phyloP scores from a whole-genome alignment of 2,113 vertebrate genomes.

The Athene noctua region DNA sequence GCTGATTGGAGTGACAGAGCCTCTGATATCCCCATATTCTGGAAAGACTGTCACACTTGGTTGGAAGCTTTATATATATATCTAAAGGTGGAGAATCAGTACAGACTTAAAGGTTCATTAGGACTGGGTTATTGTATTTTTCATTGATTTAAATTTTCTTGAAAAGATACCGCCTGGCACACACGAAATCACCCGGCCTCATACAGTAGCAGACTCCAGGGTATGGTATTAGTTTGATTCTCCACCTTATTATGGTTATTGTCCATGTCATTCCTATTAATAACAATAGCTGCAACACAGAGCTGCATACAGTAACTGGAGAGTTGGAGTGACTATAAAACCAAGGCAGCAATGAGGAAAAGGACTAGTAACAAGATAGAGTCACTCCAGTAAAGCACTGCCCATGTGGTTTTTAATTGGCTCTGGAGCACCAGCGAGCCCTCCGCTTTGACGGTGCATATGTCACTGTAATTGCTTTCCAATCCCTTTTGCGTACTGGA shows the following conservation, averaged over 20 bases:
- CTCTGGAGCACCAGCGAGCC: background rate
- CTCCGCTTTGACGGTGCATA: background rate
- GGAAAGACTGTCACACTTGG: background rate
- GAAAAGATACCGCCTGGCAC: background rate
- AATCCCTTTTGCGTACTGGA: background rate
- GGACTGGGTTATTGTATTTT: background rate
- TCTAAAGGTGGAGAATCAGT: background rate
- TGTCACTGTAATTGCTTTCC: background rate
- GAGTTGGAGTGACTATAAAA: background rate
- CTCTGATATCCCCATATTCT: background rate
- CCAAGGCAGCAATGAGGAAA: background rate
- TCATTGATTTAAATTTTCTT: background rate
- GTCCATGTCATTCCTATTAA: background rate
- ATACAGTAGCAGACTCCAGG: background rate
- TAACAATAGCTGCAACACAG: background rate
- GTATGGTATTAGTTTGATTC: background rate
- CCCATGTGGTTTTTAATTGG: background rate
- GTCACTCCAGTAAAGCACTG: background rate
- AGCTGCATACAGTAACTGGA: accelerated
- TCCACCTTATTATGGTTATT: background rate
- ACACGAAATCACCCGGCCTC: background rate
- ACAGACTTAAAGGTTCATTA: background rate
- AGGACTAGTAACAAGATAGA: background rate
- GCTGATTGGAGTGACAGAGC: background rate
- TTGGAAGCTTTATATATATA: background rate